Conservation (phyloP, 2,888 invertebrate genomes). For the Pharmacophagus antenor region DNA sequence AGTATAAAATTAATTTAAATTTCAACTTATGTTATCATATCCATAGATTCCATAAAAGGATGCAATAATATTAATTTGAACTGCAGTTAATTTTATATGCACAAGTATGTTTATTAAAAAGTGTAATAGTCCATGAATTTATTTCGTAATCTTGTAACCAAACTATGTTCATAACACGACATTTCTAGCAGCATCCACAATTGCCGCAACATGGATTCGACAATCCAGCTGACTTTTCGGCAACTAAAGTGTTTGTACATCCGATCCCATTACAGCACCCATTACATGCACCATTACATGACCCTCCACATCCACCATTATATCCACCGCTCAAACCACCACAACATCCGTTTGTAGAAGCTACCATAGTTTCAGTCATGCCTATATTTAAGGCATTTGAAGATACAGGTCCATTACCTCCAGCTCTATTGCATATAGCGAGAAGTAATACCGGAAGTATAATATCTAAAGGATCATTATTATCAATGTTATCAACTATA, state of each 20-base stretch:
- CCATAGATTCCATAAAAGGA: not conserved
- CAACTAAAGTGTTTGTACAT: constrained; percentile 19
- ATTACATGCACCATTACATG: constrained; percentile 30
- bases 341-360: constrained; percentile 10
- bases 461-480: constrained; percentile 44
- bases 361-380: constrained; percentile 1
- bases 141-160: too few species aligned
- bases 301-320: constrained; percentile 31
- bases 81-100: not conserved
- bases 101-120: too few species aligned
- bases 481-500: constrained; percentile 30
- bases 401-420: constrained; percentile 13
- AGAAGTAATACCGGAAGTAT: constrained; percentile 50
- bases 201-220: constrained; percentile 7
- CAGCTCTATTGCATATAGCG: constrained; percentile 37
- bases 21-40: not conserved
- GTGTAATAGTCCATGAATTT: too few species aligned
- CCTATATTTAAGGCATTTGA: constrained; percentile 10
- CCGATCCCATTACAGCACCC: constrained; percentile 33
- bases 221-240: constrained; percentile 9
- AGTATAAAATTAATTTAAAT: not conserved
- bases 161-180: too few species aligned
- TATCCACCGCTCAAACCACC: constrained; percentile 15
- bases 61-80: not conserved
- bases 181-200: constrained; percentile 13